Evolutionary conservation across 2,888 invertebrate genomes (phyloP).

Genomic region (Oxycera nigricornis): DNA sequence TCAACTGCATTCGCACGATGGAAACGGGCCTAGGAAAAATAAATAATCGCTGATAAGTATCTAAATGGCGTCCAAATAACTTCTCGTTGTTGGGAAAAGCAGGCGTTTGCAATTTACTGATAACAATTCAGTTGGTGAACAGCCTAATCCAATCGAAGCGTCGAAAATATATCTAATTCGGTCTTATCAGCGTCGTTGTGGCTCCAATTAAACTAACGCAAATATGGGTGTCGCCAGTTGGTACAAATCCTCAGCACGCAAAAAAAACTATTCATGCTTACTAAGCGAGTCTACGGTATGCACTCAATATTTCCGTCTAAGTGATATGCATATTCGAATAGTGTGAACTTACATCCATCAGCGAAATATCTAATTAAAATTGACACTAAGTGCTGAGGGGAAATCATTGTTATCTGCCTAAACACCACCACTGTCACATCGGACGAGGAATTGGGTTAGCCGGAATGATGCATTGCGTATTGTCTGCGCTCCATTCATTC

Average conservation of each 20-base stretch:
- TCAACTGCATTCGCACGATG: too few relatives aligned
- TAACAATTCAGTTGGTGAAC: neutral
- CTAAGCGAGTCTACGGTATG: too few relatives aligned
- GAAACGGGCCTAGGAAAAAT: neutral
- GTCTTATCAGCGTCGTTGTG: neutral
- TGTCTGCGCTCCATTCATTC: neutral
- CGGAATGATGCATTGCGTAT: slow-evolving; percentile 29
- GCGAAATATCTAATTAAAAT: slow-evolving; percentile 4
- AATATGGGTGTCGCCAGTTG: slow-evolving; percentile 32
- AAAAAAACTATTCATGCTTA: neutral
- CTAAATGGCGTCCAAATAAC: neutral
- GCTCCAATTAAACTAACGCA: neutral
- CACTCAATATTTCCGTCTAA: too few relatives aligned
- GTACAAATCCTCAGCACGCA: neutral
- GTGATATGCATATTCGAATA: slow-evolving; percentile 16
- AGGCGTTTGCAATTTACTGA: neutral
- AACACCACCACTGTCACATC: slow-evolving; percentile 12
- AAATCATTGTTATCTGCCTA: slow-evolving; percentile 16
- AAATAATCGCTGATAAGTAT: neutral
- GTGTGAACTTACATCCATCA: neutral
- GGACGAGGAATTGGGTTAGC: slow-evolving; percentile 21
- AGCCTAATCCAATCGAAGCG: slow-evolving; percentile 24
- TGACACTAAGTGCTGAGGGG: slow-evolving; percentile 22
- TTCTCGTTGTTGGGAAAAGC: neutral
- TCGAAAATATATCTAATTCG: neutral